phyloP scores from a whole-genome alignment of 1,140 invertebrate species.

The Zaprionus lachaisei region DNA sequence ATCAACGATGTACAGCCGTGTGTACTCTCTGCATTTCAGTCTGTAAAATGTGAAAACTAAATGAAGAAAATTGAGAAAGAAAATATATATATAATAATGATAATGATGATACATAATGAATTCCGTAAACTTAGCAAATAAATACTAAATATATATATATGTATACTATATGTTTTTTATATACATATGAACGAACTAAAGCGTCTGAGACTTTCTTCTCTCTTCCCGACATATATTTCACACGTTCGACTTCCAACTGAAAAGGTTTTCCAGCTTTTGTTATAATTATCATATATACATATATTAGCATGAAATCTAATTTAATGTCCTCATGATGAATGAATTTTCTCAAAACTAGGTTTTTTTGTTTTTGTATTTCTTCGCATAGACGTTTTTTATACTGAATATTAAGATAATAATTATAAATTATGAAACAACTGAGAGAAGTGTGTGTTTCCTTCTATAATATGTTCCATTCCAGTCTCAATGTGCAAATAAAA shows the following conservation, averaged over 20 bases:
- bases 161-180: conserved; percentile 50
- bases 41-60: conserved; percentile 34
- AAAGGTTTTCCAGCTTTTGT: conserved; percentile 51
- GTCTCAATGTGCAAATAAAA: conserved; percentile 68
- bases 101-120: conserved; percentile 48
- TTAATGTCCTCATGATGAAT: background rate
- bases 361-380: conserved; percentile 53
- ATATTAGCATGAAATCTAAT: conserved; percentile 55
- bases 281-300: conserved; percentile 39
- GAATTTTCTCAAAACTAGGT: conserved; percentile 32
- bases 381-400: conserved; percentile 65
- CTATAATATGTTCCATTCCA: conserved; percentile 70
- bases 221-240: conserved; percentile 30
- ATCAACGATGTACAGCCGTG: conserved; percentile 45
- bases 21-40: conserved; percentile 59
- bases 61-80: conserved; percentile 38
- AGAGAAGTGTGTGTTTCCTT: conserved; percentile 55
- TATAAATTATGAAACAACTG: conserved; percentile 64
- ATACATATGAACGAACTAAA: conserved; percentile 23
- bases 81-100: conserved; percentile 21
- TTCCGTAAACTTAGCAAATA: conserved; percentile 71
- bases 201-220: conserved; percentile 26
- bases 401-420: conserved; percentile 66
- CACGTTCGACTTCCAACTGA: conserved; percentile 18
- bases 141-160: conserved; percentile 34